These are phyloP conservation scores for Diacarnus erythraeanus DNA, from an alignment of 37 sponge, comb jelly and placozoan genomes.

Conservation along the genomic window DNA sequence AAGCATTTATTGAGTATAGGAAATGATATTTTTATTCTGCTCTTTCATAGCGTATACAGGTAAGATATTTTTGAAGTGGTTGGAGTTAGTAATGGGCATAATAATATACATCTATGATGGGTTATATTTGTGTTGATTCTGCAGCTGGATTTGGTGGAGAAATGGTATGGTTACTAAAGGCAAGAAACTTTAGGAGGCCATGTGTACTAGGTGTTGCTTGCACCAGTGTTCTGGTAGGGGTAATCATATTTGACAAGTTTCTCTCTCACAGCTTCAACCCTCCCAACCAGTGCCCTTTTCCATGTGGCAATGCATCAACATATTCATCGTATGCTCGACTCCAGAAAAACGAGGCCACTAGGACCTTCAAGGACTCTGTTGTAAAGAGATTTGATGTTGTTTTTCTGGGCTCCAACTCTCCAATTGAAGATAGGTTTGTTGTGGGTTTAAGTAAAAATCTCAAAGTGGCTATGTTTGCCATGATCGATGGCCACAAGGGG, in stretches of 20 bases:
- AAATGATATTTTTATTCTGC: too few species aligned
- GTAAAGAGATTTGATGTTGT: constrained; percentile 58
- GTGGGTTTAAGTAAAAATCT: constrained; percentile 17
- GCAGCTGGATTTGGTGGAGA: not conserved
- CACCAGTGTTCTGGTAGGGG: constrained; percentile 37
- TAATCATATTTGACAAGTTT: constrained; percentile 34
- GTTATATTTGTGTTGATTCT: too few species aligned
- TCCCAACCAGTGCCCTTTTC: not conserved
- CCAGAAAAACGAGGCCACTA: constrained; percentile 42
- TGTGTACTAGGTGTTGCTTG: constrained; percentile 26
- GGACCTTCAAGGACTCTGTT: constrained; percentile 18
- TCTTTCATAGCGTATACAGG: too few species aligned
- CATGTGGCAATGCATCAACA: not conserved
- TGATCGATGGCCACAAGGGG: constrained; percentile 86
- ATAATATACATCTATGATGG: too few species aligned
- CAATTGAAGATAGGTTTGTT: constrained; percentile 82
- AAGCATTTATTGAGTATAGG: too few species aligned
- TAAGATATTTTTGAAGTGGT: too few species aligned
- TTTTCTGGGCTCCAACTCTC: constrained; percentile 71
- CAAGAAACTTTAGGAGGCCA: constrained; percentile 16
- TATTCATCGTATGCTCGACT: constrained; percentile 29
- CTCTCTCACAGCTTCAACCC: not conserved
- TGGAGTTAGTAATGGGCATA: too few species aligned
- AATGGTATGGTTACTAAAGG: constrained; percentile 3
- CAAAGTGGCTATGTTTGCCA: constrained; percentile 56